Conservation (phyloP, 2,113 vertebrate species). For the Burhinus oedicnemus region DNA sequence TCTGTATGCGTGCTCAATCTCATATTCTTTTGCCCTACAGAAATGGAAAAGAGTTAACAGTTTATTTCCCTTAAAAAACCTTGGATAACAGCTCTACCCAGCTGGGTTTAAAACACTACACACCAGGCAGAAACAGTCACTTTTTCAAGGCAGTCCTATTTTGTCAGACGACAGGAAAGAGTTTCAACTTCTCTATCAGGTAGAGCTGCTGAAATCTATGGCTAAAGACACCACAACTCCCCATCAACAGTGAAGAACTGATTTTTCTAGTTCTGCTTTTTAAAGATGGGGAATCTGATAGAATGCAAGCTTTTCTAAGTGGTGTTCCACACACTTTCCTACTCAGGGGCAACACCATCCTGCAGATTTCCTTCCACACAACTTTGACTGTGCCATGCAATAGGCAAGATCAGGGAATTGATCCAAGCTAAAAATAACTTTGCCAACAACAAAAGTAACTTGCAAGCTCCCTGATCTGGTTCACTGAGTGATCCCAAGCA, state of each 20-base stretch:
- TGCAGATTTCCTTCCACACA: background rate
- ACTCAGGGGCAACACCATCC: background rate
- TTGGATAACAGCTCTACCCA: background rate
- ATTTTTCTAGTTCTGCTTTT: background rate
- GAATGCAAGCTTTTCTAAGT: background rate
- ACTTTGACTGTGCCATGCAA: background rate
- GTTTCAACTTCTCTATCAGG: background rate
- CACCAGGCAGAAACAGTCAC: background rate
- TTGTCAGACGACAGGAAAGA: background rate
- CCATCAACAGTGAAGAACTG: background rate
- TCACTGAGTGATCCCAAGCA: background rate
- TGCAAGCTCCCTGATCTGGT: background rate
- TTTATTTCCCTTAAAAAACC: background rate
- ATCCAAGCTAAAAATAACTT: slow-evolving; percentile 43
- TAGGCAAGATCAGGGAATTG: slow-evolving; percentile 6
- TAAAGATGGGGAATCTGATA: background rate
- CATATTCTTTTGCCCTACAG: background rate
- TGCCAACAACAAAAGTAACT: background rate
- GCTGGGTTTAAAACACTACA: background rate
- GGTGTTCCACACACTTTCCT: background rate
- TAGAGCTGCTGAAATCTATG: background rate
- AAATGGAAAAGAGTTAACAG: background rate
- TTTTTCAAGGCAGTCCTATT: background rate
- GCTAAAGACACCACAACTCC: background rate
- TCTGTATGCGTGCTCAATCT: background rate